Evolutionary conservation across 2,113 vertebrate genomes (phyloP).

Genomic region (Nansenia antarctica): DNA sequence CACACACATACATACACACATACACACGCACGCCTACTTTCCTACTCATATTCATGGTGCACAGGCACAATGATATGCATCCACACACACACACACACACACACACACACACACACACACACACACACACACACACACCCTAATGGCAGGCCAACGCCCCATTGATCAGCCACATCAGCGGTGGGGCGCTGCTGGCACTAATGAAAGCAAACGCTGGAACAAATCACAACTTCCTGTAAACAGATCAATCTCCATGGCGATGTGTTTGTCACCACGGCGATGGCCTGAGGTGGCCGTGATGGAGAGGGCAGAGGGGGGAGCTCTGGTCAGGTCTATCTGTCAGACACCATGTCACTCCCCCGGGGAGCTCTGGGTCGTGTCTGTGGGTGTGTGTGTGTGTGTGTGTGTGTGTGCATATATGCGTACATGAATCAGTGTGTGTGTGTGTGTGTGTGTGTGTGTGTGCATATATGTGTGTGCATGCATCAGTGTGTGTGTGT

Average conservation of each 20-base stretch:
- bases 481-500: not conserved
- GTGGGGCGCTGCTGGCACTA: slow-evolving; percentile 9
- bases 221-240: slow-evolving; percentile 46
- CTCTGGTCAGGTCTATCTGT: slow-evolving; percentile 17
- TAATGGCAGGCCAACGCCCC: too few species aligned
- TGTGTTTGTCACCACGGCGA: not conserved
- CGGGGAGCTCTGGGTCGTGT: not conserved
- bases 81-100: too few species aligned
- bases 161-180: slow-evolving; percentile 29
- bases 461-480: not conserved
- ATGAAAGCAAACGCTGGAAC: slow-evolving; percentile 35
- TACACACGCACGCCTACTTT: too few species aligned
- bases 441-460: not conserved
- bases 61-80: too few species aligned
- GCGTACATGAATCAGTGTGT: too few species aligned
- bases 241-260: slow-evolving; percentile 48
- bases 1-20: not conserved
- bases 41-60: too few species aligned
- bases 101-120: too few species aligned
- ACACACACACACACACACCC: not conserved
- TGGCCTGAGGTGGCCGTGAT: slow-evolving; percentile 36
- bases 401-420: not conserved
- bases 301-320: slow-evolving; percentile 26
- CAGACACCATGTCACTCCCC: slow-evolving; percentile 7
- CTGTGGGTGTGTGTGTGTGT: not conserved